Percentiles rank a stretch among this genome's conserved stretches.
Evolutionary conservation across 92 coral and sea anemone genomes (phyloP).

Genomic region (Siderastrea radians): DNA sequence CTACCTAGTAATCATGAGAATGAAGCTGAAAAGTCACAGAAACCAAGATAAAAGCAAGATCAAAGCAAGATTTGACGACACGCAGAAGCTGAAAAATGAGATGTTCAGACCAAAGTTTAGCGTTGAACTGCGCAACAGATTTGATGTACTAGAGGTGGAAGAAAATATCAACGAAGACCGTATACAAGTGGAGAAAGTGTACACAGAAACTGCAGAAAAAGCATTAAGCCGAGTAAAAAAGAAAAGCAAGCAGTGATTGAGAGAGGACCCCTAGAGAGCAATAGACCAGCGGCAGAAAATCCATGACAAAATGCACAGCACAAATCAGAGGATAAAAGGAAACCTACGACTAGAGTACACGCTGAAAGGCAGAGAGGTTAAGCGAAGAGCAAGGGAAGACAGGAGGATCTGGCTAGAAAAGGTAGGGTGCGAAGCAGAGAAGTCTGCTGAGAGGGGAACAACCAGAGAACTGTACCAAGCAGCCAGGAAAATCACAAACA

Average conservation of each 20-base stretch:
- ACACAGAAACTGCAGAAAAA: constrained; percentile 35
- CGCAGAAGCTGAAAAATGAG: constrained; percentile 24
- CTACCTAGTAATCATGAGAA: constrained; percentile 29
- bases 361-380: constrained; percentile 29
- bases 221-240: constrained; percentile 33
- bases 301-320: no score
- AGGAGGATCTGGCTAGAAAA: constrained; percentile 37
- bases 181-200: constrained; percentile 23
- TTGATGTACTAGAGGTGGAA: constrained; percentile 7
- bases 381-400: constrained; percentile 54
- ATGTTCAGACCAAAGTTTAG: constrained; percentile 19
- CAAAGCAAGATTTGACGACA: constrained; percentile 44
- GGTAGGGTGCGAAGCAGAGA: constrained; percentile 30
- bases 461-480: constrained; percentile 37
- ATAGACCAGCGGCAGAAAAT: no score
- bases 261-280: no score
- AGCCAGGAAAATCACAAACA: constrained; percentile 15
- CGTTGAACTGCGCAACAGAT: constrained; percentile 7
- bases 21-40: constrained; percentile 34
- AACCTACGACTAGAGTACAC: constrained; percentile 16
- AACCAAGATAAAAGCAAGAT: constrained; percentile 25
- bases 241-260: constrained; percentile 46
- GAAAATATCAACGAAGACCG: constrained; percentile 17
- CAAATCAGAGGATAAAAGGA: no score
- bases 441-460: constrained; percentile 25